Conservation (phyloP, 2,113 vertebrate species). For the Orientallactaga bullata region DNA sequence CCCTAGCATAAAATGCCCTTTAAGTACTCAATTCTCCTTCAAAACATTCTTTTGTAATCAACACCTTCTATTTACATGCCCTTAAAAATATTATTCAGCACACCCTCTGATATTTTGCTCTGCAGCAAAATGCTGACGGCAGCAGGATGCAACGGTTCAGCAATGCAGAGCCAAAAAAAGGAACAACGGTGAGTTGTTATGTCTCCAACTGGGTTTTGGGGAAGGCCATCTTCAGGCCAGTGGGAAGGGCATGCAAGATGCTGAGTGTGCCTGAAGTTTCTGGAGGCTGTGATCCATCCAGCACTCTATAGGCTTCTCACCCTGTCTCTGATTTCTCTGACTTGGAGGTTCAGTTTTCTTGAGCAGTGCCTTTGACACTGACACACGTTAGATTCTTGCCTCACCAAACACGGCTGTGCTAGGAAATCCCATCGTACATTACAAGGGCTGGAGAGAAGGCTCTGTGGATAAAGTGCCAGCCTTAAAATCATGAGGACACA, state of each 20-base stretch:
- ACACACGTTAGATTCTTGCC: background rate
- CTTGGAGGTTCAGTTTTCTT: background rate
- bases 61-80: background rate
- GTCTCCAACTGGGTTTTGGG: background rate
- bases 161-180: background rate
- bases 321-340: background rate
- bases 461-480: no score
- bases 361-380: background rate
- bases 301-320: rapidly evolving
- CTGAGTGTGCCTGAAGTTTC: rapidly evolving
- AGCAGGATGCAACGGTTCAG: background rate
- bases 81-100: background rate
- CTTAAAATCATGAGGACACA: no score
- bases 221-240: background rate
- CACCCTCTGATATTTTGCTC: background rate
- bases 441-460: no score
- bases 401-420: background rate
- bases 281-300: background rate
- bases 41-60: background rate
- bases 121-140: conserved; percentile 22
- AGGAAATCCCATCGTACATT: background rate
- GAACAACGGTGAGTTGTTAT: rapidly evolving
- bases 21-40: background rate
- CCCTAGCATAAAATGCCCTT: conserved; percentile 58
- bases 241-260: rapidly evolving